Evolutionary conservation across 37 sponge, comb jelly and placozoan species (phyloP).

Genomic region (Diacarnus erythraeanus): DNA sequence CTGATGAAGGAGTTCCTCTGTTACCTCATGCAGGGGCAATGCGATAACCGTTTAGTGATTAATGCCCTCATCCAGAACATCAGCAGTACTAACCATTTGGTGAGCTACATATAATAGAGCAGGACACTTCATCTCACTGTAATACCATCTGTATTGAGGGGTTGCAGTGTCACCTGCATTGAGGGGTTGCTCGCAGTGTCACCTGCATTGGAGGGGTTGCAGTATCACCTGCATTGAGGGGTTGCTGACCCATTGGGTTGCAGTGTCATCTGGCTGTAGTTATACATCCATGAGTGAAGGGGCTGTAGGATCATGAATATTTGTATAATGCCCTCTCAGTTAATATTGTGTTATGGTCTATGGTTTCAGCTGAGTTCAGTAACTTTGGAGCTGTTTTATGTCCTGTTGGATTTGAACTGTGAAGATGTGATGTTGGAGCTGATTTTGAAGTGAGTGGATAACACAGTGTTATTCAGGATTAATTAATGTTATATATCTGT

Average conservation of each 20-base stretch:
- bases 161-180: no score
- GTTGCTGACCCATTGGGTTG: no score
- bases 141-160: no score
- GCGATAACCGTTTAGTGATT: constrained; percentile 46
- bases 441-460: constrained; percentile 48
- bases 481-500: background rate
- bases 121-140: no score
- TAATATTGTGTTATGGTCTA: background rate
- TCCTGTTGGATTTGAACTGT: constrained; percentile 73
- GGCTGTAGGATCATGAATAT: no score
- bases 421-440: constrained; percentile 78
- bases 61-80: constrained; percentile 39
- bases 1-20: constrained; percentile 71
- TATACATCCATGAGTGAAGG: no score
- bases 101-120: no score
- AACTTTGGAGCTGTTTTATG: constrained; percentile 62
- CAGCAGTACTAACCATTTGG: constrained; percentile 26
- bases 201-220: background rate
- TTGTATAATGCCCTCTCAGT: background rate
- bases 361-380: constrained; percentile 64
- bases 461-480: background rate
- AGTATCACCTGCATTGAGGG: background rate
- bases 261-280: no score
- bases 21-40: constrained; percentile 34
- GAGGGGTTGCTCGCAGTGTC: no score